Conservation (phyloP, 2,888 invertebrate genomes). For the Psylliodes chrysocephalus region DNA sequence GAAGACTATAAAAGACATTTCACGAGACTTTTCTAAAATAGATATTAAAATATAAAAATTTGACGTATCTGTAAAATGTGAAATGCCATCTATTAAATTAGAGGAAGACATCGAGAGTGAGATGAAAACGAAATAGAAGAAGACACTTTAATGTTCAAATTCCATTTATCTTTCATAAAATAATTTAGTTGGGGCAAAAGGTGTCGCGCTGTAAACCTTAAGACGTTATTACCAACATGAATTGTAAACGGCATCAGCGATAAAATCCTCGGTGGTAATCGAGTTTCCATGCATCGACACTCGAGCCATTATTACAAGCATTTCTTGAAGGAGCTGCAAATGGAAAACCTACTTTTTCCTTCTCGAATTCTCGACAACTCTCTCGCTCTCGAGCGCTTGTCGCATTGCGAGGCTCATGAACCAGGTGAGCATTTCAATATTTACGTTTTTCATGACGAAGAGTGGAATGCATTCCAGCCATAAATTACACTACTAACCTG, state of each 20-base stretch:
- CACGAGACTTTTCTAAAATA: too few species aligned
- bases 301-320: not conserved
- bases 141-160: not conserved
- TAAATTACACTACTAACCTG: too few species aligned
- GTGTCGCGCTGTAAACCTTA: not conserved
- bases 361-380: not conserved
- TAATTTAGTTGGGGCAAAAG: not conserved
- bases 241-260: not conserved
- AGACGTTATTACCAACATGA: conserved; percentile 1
- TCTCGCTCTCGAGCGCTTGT: not conserved
- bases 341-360: not conserved
- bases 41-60: too few species aligned
- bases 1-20: too few species aligned
- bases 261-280: conserved; percentile 1
- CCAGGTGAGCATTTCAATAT: too few species aligned
- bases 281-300: conserved; percentile 2
- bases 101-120: too few species aligned
- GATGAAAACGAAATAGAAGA: not conserved
- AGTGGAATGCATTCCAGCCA: too few species aligned
- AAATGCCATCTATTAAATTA: too few species aligned
- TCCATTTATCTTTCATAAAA: not conserved
- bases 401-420: too few species aligned
- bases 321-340: conserved; percentile 1
- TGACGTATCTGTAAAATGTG: too few species aligned
- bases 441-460: too few species aligned